Evolutionary conservation across 2,888 invertebrate species (phyloP).

Genomic region (Synergus japonicus): DNA sequence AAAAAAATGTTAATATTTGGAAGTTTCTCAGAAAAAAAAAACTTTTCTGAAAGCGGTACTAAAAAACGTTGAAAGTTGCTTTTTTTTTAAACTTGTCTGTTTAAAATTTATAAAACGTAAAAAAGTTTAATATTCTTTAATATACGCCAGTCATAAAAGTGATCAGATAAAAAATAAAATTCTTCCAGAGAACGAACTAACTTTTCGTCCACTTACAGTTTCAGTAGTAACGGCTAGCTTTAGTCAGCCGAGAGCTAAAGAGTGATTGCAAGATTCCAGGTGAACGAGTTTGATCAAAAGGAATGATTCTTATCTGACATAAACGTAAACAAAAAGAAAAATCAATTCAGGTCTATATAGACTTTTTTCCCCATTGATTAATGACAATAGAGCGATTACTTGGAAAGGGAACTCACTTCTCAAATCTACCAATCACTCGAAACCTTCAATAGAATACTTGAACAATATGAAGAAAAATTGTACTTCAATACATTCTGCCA

Average conservation of each 20-base stretch:
- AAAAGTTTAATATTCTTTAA: background rate
- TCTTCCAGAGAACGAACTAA: background rate
- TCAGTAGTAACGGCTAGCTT: conserved; percentile 29
- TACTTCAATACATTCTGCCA: background rate
- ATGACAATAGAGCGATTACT: background rate
- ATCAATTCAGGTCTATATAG: background rate
- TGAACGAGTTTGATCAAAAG: conserved; percentile 31
- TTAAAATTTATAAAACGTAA: background rate
- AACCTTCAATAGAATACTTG: conserved; percentile 5
- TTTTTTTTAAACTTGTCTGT: background rate
- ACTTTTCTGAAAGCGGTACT: too few species aligned
- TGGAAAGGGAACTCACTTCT: conserved; percentile 16
- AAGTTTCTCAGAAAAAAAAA: too few species aligned
- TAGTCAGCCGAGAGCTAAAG: conserved; percentile 20
- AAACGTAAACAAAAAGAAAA: conserved; percentile 38
- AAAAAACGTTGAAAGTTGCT: too few species aligned
- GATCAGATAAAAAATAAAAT: background rate
- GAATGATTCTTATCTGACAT: conserved; percentile 8
- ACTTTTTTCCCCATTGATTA: conserved; percentile 19
- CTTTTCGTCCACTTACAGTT: conserved; percentile 10
- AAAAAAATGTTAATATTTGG: too few species aligned
- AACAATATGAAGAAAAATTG: conserved; percentile 14
- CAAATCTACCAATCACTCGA: conserved; percentile 28
- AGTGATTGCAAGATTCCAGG: conserved; percentile 11
- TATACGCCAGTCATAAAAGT: background rate